Percentiles rank a stretch among this genome's conserved stretches.
phyloP scores from a whole-genome alignment of 1,140 invertebrate species.

The Drosophila truncata region DNA sequence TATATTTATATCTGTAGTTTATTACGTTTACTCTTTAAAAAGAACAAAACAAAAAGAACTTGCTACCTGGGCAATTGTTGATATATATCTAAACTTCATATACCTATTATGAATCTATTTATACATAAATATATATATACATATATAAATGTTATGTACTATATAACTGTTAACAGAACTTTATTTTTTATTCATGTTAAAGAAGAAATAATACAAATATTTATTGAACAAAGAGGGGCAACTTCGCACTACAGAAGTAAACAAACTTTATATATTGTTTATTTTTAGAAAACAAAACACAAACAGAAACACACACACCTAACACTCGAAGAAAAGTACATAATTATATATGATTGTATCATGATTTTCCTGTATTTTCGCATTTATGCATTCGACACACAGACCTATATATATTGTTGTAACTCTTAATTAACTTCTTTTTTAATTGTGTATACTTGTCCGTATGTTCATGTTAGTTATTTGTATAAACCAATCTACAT shows the following conservation, averaged over 20 bases:
- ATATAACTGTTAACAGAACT: slow-evolving; percentile 58
- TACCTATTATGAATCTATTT: slow-evolving; percentile 52
- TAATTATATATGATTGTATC: slow-evolving; percentile 16
- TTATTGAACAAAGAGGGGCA: slow-evolving; percentile 43
- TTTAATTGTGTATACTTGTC: slow-evolving; percentile 74
- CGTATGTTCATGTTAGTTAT: slow-evolving; percentile 71
- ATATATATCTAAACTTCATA: slow-evolving; percentile 69
- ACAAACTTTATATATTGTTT: slow-evolving; percentile 53
- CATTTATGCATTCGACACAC: slow-evolving; percentile 78
- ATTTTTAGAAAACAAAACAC: slow-evolving; percentile 25
- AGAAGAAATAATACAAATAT: slow-evolving; percentile 34
- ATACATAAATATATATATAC: slow-evolving; percentile 49
- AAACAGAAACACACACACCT: slow-evolving; percentile 17
- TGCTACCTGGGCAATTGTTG: slow-evolving; percentile 81
- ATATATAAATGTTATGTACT: slow-evolving; percentile 72
- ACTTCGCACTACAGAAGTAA: slow-evolving; percentile 38
- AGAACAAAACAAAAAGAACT: slow-evolving; percentile 28
- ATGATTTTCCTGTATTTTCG: slow-evolving; percentile 71
- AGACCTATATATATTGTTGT: slow-evolving; percentile 63
- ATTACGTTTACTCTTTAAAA: slow-evolving; percentile 65
- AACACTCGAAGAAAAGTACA: slow-evolving; percentile 24
- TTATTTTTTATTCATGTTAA: slow-evolving; percentile 79
- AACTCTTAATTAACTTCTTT: slow-evolving; percentile 73
- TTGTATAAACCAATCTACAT: slow-evolving; percentile 54
- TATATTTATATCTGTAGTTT: slow-evolving; percentile 66